A percentile compares a stretch with the other conserved stretches of the same genome.
phyloP scores from a whole-genome alignment of 2,888 invertebrate species.

The Diarsia mendica region DNA sequence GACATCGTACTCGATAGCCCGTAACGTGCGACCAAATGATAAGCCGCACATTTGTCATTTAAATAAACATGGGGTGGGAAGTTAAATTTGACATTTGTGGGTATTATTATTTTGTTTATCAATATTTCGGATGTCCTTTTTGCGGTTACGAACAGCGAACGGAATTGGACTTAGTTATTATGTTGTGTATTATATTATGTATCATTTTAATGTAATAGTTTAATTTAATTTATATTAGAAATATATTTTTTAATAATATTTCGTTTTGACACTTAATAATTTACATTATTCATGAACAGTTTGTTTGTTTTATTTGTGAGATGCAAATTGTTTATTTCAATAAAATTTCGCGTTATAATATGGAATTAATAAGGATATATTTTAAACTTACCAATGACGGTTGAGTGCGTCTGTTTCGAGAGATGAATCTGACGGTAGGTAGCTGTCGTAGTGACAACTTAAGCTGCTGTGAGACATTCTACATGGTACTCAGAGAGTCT shows the following conservation, averaged over 20 bases:
- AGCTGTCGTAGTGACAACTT: constrained; percentile 88
- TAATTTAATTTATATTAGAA: constrained; percentile 29
- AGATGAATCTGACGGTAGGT: constrained; percentile 88
- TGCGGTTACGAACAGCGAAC: background rate
- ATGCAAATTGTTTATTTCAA: background rate
- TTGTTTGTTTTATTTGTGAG: background rate
- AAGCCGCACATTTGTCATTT: constrained; percentile 48
- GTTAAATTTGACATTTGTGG: constrained; percentile 5
- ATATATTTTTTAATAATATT: background rate
- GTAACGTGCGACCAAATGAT: constrained; percentile 53
- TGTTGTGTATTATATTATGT: background rate
- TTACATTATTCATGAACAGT: constrained; percentile 6
- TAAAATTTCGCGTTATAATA: background rate
- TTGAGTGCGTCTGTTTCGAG: constrained; percentile 89
- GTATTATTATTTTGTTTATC: constrained; percentile 17
- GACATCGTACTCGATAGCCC: constrained; percentile 24
- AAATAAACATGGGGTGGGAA: constrained; percentile 41
- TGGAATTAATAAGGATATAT: constrained; percentile 28
- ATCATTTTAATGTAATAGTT: background rate
- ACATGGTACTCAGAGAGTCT: constrained; percentile 87
- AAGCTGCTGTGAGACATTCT: constrained; percentile 90
- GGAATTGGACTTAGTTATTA: background rate
- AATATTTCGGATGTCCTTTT: background rate
- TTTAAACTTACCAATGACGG: constrained; percentile 85
- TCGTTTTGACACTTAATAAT: background rate